Evolutionary conservation across 2,113 vertebrate genomes (phyloP), one percentile per base, ranked within the genome.

Genomic region (Malurus cyaneus): DNA sequence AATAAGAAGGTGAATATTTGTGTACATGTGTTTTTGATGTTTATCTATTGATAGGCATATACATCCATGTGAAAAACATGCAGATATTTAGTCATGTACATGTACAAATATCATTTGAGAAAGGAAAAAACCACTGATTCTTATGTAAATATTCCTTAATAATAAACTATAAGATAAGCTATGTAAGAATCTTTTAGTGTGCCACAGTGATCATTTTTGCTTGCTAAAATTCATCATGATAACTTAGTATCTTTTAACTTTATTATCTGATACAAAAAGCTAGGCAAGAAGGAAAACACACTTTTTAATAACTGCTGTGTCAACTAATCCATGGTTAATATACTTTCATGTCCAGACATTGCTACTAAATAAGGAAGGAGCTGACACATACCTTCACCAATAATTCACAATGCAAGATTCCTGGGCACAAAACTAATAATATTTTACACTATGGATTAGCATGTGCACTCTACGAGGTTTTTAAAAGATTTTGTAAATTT

Each of bases 221-320:
- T 87, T 92, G 76, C 64, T 92, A 79, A 95, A 97, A 83, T 31
- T 47, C 12, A 89, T 28, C 8, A 21, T 82, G 26, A 17, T 92
- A 60, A 41, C 69, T 95, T 86, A 94, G 32, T 88, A 89, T 46
- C 49, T 79, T 62, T 61, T 77, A 11, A 70, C 28, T 92, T 79
- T 85, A 81, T 94, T 85, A 85, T 77, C 39, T 97, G 61, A 11
- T 39, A 32, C 14, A 76, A 74, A 78, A 47, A 66, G 39, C 9
- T 57, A 72, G 18, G 39, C 8, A 70, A 26, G 67, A 81, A 71
- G 13, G 10, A 71, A 69, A 76, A 71, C 12, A 79, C 6, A 10
- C 46, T 44, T 89, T 91, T 65, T 67, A 50, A 39, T 53, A 88
- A 60, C 14, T 90, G 13, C 36, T 76, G 34, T 88, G 28, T 88